A percentile compares a stretch with the other conserved stretches of the same genome.
Evolutionary conservation across 2,888 invertebrate species (phyloP).

Genomic region (Endomychus coccineus): DNA sequence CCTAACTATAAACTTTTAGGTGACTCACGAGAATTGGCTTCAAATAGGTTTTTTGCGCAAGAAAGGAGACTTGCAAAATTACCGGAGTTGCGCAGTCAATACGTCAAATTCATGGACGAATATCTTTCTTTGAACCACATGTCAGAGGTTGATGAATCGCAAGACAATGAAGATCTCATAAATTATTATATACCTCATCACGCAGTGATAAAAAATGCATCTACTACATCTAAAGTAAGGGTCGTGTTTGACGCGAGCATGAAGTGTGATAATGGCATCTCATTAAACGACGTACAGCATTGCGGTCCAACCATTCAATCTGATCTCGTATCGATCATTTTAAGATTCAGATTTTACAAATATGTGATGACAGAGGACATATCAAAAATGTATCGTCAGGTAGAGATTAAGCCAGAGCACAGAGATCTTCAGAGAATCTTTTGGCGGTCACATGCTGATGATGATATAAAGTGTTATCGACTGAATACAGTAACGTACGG

Average conservation of each 20-base stretch:
- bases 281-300: neutral
- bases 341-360: neutral
- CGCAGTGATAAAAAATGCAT: neutral
- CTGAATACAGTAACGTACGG: constrained; percentile 2
- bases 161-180: neutral
- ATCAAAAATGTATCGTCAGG: neutral
- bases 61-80: neutral
- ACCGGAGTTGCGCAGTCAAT: neutral
- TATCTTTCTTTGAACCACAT: constrained; percentile 1
- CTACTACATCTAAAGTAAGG: neutral
- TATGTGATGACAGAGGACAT: constrained; percentile 1
- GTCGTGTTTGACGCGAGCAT: constrained; percentile 2
- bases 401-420: neutral
- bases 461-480: neutral
- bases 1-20: neutral
- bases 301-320: neutral
- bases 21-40: neutral
- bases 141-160: neutral
- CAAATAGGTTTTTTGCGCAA: neutral
- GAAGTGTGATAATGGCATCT: neutral
- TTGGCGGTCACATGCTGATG: neutral
- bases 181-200: constrained; percentile 1
- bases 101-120: constrained; percentile 1
- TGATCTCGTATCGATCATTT: neutral
- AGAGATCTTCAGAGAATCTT: neutral